Conservation (phyloP, 1,140 invertebrate genomes). For the Sitobion miscanthi region DNA sequence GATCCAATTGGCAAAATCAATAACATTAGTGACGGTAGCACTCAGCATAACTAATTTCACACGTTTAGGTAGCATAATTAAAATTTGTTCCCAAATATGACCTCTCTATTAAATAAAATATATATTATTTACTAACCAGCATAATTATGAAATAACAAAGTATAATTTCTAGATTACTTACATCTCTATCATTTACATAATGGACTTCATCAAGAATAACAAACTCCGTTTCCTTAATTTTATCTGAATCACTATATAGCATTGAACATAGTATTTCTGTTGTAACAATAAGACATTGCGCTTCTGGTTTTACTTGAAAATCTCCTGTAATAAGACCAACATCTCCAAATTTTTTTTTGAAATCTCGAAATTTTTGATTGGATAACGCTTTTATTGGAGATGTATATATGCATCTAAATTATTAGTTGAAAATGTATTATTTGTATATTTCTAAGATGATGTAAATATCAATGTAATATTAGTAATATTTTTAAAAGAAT, state of each 20-base stretch:
- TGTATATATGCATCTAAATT: conserved; percentile 91
- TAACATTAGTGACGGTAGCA: conserved; percentile 96
- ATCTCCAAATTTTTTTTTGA: conserved; percentile 89
- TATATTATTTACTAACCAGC: not conserved
- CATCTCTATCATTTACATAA: conserved; percentile 97
- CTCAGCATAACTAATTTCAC: conserved; percentile 97
- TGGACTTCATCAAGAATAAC: conserved; percentile 99
- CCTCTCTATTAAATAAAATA: conserved; percentile 73
- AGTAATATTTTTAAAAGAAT: not conserved
- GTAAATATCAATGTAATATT: not conserved
- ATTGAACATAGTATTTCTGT: conserved; percentile 92
- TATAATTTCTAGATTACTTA: conserved; percentile 62
- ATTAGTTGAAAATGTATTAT: conserved; percentile 33
- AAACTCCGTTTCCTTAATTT: conserved; percentile 95
- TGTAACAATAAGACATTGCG: conserved; percentile 97
- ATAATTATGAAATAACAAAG: not conserved
- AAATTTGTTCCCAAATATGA: conserved; percentile 98
- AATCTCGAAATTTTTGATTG: conserved; percentile 99
- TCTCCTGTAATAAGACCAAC: conserved; percentile 96
- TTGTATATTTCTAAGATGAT: not conserved
- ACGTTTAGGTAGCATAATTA: conserved; percentile 93
- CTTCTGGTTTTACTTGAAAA: conserved; percentile 92
- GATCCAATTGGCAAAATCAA: conserved; percentile 97
- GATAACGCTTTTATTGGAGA: conserved; percentile 99
- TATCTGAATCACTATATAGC: conserved; percentile 71